These are phyloP conservation scores for Hypercompe scribonia DNA, from an alignment of 2,888 invertebrate genomes.

Conservation along the genomic window DNA sequence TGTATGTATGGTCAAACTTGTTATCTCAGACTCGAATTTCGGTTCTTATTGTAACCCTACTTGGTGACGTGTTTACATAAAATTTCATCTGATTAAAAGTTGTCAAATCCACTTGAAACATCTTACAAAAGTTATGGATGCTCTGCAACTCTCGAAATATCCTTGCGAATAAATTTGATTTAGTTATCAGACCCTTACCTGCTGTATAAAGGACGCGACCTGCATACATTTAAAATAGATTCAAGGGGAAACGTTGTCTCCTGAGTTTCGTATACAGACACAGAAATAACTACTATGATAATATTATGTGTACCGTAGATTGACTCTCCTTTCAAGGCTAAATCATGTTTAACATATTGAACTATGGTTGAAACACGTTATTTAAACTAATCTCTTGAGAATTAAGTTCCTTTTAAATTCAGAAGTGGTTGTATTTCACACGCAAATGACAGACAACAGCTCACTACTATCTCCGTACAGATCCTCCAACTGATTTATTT, in stretches of 20 bases:
- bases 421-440: constrained; percentile 36
- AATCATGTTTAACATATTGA: constrained; percentile 18
- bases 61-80: constrained; percentile 39
- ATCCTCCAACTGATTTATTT: not conserved
- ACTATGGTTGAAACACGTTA: constrained; percentile 18
- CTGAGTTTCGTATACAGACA: constrained; percentile 36
- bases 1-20: constrained; percentile 50
- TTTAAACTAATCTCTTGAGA: constrained; percentile 27
- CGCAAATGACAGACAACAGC: constrained; percentile 33
- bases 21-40: constrained; percentile 40
- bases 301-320: constrained; percentile 23
- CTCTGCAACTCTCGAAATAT: constrained; percentile 52
- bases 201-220: constrained; percentile 69
- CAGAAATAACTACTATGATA: constrained; percentile 30
- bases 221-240: constrained; percentile 67
- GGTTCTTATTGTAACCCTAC: constrained; percentile 31
- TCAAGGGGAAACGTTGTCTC: constrained; percentile 42
- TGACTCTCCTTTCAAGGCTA: constrained; percentile 29
- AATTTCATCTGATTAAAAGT: constrained; percentile 55
- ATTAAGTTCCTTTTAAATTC: constrained; percentile 31
- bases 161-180: constrained; percentile 75
- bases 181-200: constrained; percentile 73
- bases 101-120: constrained; percentile 42
- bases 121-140: constrained; percentile 54
- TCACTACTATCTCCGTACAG: constrained; percentile 31